Base-by-base conservation (phyloP, 1,140 invertebrate genomes). In the Drosophila biarmipes region DNA sequence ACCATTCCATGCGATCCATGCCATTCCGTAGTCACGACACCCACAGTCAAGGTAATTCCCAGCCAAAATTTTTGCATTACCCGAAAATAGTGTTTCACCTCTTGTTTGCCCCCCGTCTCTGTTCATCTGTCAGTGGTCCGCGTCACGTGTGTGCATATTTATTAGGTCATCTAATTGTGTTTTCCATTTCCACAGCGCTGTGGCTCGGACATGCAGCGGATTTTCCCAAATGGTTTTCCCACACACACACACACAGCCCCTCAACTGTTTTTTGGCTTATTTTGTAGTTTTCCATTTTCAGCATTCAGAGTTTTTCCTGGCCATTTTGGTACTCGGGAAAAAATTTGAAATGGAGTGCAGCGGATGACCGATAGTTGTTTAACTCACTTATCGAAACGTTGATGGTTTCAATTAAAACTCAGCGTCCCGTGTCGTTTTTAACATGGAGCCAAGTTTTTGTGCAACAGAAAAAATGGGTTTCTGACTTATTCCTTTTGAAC, bases 161-260 rank as follows among this genome's bases (percentile, higher is more conserved):
- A 89, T 89, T 89, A 84, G 84, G 84, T 89, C 84, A 89, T 89
- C 85, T 89, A 89, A 89, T 89, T 89, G 84, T 90, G 80, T 89
- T 89, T 89, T 90, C 84, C 79, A 90, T 89, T 89, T 85, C 79
- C 66, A 87, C 74, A 68, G 54, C 38, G 40, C 54, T 54, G 48
- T 54, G 73, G 54, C 61, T 59, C 38, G 35, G 56, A 40, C 64
- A 59, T 43, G 49, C 69, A 68, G 74, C 66, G 75, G 72, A 73
- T 87, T 87, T 87, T 87, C 74, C 69, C 82, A 72, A 81, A 56
- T 71, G 67, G 72, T 89, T 89, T 89, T 89, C 85, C 84, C 84
- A 87, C 79, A 84, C 62, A 72, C 38, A 53, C 37, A 40, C 38
- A 64, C 43, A 55, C 17, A 54, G n/a, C n/a, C n/a, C n/a, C n/a